phyloP scores from a whole-genome alignment of 1,140 invertebrate species.

The Nixonia krombeini region DNA sequence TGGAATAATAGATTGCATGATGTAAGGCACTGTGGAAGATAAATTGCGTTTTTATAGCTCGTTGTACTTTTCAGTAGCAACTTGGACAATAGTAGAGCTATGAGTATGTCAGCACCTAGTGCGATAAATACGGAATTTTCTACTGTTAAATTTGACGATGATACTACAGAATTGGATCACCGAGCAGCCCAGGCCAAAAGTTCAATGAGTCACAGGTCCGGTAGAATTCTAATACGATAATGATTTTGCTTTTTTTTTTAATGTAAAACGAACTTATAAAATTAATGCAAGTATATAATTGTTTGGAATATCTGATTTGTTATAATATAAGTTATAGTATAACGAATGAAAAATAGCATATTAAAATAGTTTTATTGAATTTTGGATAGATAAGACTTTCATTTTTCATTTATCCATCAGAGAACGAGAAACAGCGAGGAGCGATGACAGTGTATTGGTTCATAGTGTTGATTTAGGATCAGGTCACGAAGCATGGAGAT shows the following conservation, averaged over 20 bases:
- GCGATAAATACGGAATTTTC: slow-evolving; percentile 86
- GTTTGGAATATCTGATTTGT: too few species aligned
- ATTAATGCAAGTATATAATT: too few species aligned
- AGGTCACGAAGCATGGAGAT: slow-evolving; percentile 80
- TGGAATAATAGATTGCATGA: slow-evolving; percentile 29
- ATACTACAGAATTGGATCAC: slow-evolving; percentile 64
- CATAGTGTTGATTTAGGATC: slow-evolving; percentile 69
- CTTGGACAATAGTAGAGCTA: slow-evolving; percentile 78
- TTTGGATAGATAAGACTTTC: background rate
- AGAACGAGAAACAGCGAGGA: slow-evolving; percentile 63
- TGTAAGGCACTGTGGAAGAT: background rate
- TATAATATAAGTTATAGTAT: too few species aligned
- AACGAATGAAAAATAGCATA: too few species aligned
- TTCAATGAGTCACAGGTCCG: slow-evolving; percentile 65
- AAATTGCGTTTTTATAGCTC: slow-evolving; percentile 9
- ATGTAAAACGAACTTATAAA: too few species aligned
- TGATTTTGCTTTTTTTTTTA: slow-evolving; percentile 4
- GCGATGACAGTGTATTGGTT: slow-evolving; percentile 71
- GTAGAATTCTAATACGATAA: background rate
- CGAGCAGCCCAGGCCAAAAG: slow-evolving; percentile 60
- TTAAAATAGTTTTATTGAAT: slow-evolving; percentile 1
- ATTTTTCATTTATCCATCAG: slow-evolving; percentile 39
- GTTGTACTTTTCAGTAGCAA: slow-evolving; percentile 61
- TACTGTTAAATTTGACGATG: slow-evolving; percentile 78
- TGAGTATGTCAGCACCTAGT: slow-evolving; percentile 88